Conservation (phyloP, 2,888 invertebrate genomes). For the Tenthredo scrophulariae region DNA sequence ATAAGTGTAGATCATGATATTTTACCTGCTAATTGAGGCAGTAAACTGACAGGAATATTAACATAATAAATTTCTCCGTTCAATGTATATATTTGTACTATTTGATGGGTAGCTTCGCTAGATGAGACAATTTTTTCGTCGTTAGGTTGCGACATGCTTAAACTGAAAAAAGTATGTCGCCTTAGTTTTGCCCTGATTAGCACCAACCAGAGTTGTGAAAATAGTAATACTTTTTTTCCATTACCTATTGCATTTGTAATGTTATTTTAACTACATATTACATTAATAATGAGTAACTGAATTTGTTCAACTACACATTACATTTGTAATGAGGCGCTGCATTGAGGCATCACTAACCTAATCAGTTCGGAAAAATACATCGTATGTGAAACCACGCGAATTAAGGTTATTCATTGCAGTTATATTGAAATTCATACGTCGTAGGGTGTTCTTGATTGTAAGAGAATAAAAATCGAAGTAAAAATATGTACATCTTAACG, state of each 20-base stretch:
- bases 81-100: not conserved
- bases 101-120: not conserved
- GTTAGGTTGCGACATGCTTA: not conserved
- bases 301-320: not conserved
- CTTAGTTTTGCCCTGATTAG: not conserved
- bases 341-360: not conserved
- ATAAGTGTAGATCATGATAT: not conserved
- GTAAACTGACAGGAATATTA: not conserved
- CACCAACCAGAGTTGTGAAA: not conserved
- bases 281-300: not conserved
- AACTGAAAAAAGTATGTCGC: not conserved
- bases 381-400: not conserved
- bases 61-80: not conserved
- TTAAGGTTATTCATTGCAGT: not conserved
- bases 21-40: not conserved
- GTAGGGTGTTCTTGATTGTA: not conserved
- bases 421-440: constrained; percentile 9
- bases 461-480: not conserved
- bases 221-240: not conserved
- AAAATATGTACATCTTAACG: not conserved
- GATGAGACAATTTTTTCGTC: not conserved
- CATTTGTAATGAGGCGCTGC: not conserved
- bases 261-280: not conserved
- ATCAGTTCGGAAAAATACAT: constrained; percentile 15
- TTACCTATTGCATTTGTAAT: not conserved